Percentiles rank a stretch among this genome's conserved stretches.
Evolutionary conservation across 2,113 vertebrate species (phyloP).

Genomic region (Myxocyprinus asiaticus): DNA sequence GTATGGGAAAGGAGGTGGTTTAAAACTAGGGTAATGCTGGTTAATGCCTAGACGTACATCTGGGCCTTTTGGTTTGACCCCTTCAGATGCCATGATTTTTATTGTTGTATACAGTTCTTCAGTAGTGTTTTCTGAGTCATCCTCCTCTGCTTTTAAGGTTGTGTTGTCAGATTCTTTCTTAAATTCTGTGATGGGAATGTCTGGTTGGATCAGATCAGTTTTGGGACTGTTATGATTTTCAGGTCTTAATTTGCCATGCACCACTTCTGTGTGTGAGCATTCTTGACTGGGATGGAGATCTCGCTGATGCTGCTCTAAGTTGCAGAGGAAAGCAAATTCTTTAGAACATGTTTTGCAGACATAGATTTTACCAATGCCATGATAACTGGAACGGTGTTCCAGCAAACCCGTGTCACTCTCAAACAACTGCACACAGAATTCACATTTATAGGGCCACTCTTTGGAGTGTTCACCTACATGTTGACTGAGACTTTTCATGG

Average conservation of each 20-base stretch:
- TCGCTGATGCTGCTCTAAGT: slow-evolving; percentile 95
- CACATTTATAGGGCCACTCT: slow-evolving; percentile 97
- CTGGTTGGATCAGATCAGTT: slow-evolving; percentile 33
- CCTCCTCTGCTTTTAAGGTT: slow-evolving; percentile 70
- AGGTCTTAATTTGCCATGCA: slow-evolving; percentile 90
- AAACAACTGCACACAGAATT: slow-evolving; percentile 96
- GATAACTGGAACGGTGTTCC: slow-evolving; percentile 90
- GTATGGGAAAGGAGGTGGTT: slow-evolving; percentile 96
- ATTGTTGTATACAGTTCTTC: slow-evolving; percentile 94
- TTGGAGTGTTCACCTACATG: slow-evolving; percentile 90
- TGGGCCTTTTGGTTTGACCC: slow-evolving; percentile 84
- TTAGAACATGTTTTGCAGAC: slow-evolving; percentile 91
- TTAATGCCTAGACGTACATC: slow-evolving; percentile 96
- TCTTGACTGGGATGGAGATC: slow-evolving; percentile 91
- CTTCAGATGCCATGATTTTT: slow-evolving; percentile 91
- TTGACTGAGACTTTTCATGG: slow-evolving; percentile 92
- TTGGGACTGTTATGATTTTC: slow-evolving; percentile 90
- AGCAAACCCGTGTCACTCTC: slow-evolving; percentile 82
- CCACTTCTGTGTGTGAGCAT: slow-evolving; percentile 87
- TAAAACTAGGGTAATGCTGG: slow-evolving; percentile 97
- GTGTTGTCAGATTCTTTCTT: slow-evolving; percentile 38
- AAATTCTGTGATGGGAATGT: slow-evolving; percentile 21
- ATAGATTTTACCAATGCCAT: slow-evolving; percentile 93
- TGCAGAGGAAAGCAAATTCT: slow-evolving; percentile 96
- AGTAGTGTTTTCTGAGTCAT: slow-evolving; percentile 74